These are phyloP conservation scores for Junco hyemalis DNA, from an alignment of 2,113 vertebrate genomes.

Conservation along the genomic window DNA sequence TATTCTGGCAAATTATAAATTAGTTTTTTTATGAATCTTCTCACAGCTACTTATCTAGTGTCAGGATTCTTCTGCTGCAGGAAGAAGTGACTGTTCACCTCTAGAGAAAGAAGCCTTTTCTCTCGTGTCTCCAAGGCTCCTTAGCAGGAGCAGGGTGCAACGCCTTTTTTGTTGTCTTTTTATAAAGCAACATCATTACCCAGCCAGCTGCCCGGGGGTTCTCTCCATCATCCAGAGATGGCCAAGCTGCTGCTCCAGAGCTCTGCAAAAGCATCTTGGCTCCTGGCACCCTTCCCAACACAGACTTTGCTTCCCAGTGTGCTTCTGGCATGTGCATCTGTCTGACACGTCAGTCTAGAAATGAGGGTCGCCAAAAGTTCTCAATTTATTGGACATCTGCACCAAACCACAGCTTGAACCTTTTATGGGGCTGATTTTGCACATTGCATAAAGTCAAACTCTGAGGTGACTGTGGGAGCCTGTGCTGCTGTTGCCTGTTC, in stretches of 20 bases:
- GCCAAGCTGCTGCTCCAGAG: background rate
- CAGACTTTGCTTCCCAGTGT: background rate
- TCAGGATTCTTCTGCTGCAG: background rate
- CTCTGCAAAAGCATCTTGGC: background rate
- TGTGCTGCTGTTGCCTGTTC: background rate
- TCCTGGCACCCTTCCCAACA: conserved; percentile 2
- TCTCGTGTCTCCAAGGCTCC: background rate
- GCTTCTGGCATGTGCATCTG: conserved; percentile 23
- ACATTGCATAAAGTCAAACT: background rate
- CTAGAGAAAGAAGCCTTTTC: background rate
- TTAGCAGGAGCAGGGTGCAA: background rate
- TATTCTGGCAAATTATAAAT: conserved; percentile 63
- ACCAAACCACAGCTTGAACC: background rate
- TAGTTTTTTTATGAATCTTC: conserved; percentile 66
- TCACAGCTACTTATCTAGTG: conserved; percentile 31
- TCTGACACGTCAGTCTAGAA: conserved; percentile 26
- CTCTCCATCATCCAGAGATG: background rate
- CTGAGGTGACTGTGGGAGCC: background rate
- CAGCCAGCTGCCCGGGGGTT: background rate
- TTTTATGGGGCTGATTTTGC: background rate
- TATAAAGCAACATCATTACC: background rate
- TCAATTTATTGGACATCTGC: conserved; percentile 1
- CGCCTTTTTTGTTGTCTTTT: background rate
- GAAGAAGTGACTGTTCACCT: background rate
- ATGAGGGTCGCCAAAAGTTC: conserved; percentile 11